These are phyloP conservation scores for Sminthurides aquaticus DNA, from an alignment of 2,888 invertebrate species.

Conservation along the genomic window DNA sequence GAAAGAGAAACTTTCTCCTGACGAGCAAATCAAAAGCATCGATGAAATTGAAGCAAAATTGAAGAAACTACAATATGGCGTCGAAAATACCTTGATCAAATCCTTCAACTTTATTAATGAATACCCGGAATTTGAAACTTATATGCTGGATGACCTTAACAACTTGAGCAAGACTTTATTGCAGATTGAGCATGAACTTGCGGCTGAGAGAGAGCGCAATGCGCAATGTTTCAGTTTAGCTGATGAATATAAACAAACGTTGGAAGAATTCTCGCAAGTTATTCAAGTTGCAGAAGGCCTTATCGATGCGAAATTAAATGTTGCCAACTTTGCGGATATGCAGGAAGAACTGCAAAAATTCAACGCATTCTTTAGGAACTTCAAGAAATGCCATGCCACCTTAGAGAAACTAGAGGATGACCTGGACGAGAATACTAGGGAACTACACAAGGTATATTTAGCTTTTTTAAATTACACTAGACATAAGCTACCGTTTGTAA, in stretches of 20 bases:
- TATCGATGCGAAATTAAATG: conserved; percentile 67
- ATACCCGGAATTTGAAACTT: conserved; percentile 25
- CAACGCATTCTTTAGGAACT: conserved; percentile 76
- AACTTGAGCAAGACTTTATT: conserved; percentile 49
- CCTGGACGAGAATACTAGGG: conserved; percentile 69
- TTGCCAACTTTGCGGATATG: conserved; percentile 67
- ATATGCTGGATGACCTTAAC: conserved; percentile 49
- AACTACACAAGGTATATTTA: conserved; percentile 55
- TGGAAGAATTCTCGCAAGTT: conserved; percentile 78
- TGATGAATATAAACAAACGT: conserved; percentile 79
- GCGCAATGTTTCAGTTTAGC: conserved; percentile 66
- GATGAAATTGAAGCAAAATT: conserved; percentile 58
- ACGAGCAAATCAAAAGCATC: conserved; percentile 53
- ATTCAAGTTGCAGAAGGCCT: conserved; percentile 74
- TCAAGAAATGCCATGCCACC: conserved; percentile 76
- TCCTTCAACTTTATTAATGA: conserved; percentile 34
- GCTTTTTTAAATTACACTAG: not conserved
- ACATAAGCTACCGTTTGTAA: not conserved
- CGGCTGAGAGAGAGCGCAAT: conserved; percentile 65
- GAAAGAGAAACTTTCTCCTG: conserved; percentile 17
- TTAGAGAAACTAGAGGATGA: conserved; percentile 77
- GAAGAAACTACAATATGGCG: conserved; percentile 29
- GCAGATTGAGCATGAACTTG: conserved; percentile 59
- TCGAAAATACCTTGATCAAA: conserved; percentile 31
- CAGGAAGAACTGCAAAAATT: conserved; percentile 85